Evolutionary conservation across 2,797 vertebrate genomes (phyloP).

Genomic region (Amphiprion clarkii): DNA sequence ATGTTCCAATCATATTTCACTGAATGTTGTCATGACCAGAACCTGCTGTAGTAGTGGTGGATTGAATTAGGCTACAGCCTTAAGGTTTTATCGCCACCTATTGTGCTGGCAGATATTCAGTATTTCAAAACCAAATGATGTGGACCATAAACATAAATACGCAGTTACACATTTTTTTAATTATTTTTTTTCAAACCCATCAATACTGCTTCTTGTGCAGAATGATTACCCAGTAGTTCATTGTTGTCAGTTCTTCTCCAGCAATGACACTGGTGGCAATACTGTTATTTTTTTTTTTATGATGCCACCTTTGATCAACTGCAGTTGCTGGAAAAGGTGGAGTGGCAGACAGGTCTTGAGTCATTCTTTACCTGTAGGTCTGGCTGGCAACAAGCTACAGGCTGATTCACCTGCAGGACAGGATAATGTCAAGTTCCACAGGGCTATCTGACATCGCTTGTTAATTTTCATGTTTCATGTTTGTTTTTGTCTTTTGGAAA

Average conservation of each 20-base stretch:
- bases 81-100: no score
- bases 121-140: background rate
- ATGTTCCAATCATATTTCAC: conserved; percentile 12
- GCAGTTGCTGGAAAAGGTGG: conserved; percentile 19
- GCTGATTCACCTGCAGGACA: conserved; percentile 44
- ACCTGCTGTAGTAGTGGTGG: background rate
- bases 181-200: background rate
- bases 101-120: background rate
- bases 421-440: conserved; percentile 5
- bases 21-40: background rate
- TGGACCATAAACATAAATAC: background rate
- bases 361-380: conserved; percentile 38
- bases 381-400: conserved; percentile 34
- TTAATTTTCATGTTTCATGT: conserved; percentile 2
- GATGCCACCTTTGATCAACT: conserved; percentile 29
- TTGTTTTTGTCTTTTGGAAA: conserved; percentile 8
- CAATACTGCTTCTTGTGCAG: background rate
- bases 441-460: background rate
- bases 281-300: conserved; percentile 24
- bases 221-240: conserved; percentile 10
- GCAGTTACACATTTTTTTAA: background rate
- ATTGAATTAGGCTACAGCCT: background rate
- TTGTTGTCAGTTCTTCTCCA: background rate
- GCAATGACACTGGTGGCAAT: background rate
- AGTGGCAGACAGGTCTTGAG: conserved; percentile 42